phyloP scores from a whole-genome alignment of 2,113 vertebrate genomes.

The Macrotus californicus region DNA sequence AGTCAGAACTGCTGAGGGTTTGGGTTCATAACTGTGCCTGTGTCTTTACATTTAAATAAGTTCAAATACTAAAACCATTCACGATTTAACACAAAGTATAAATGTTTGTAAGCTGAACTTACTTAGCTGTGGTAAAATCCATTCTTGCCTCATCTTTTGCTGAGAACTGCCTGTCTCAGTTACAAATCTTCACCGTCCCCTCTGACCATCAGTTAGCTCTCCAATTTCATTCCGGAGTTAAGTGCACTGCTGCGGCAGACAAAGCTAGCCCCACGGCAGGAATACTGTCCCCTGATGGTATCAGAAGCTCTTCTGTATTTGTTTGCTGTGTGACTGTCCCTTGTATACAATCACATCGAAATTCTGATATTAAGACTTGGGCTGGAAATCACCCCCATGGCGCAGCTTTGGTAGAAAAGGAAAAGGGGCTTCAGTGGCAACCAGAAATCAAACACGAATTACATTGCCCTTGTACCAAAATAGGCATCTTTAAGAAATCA shows the following conservation, averaged over 20 bases:
- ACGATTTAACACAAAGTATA: neutral
- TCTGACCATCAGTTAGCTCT: conserved; percentile 63
- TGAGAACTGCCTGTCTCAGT: conserved; percentile 22
- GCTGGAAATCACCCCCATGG: conserved; percentile 67
- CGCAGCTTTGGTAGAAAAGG: conserved; percentile 43
- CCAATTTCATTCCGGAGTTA: conserved; percentile 61
- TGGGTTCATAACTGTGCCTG: neutral
- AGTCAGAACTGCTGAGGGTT: neutral
- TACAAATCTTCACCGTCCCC: conserved; percentile 52
- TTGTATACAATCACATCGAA: conserved; percentile 55
- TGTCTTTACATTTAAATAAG: neutral
- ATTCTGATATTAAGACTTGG: conserved; percentile 56
- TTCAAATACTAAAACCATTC: neutral
- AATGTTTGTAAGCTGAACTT: neutral
- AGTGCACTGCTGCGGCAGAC: conserved; percentile 46
- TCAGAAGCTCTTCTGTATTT: conserved; percentile 67
- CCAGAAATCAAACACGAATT: conserved; percentile 57
- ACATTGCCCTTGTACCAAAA: conserved; percentile 59
- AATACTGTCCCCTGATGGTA: conserved; percentile 57
- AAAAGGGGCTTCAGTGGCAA: conserved; percentile 41
- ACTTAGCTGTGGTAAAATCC: neutral
- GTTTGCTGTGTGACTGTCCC: conserved; percentile 62
- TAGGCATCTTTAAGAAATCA: conserved; percentile 63
- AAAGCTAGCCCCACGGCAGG: neutral
- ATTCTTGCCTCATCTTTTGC: neutral